phyloP scores from a whole-genome alignment of 92 coral and sea anemone species.

The Palythoa caribaeorum region DNA sequence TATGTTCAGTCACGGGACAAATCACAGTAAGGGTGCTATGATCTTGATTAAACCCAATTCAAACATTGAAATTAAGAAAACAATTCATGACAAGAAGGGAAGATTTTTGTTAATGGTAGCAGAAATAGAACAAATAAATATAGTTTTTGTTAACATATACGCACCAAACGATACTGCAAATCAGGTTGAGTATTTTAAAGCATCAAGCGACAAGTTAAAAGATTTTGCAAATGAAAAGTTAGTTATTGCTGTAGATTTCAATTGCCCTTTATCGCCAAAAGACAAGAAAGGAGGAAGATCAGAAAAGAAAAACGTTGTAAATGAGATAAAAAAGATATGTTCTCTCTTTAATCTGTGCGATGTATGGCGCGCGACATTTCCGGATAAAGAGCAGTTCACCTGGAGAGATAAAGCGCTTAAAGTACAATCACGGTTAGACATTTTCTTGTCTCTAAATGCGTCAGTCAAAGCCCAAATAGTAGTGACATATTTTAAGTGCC shows the following conservation, averaged over 20 bases:
- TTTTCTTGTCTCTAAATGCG: not conserved
- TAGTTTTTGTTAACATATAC: too few relatives aligned
- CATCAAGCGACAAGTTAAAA: not conserved
- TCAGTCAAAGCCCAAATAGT: not conserved
- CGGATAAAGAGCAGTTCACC: conserved; percentile 1
- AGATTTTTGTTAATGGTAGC: too few relatives aligned
- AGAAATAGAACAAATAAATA: too few relatives aligned
- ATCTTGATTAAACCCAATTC: too few relatives aligned
- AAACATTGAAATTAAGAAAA: too few relatives aligned
- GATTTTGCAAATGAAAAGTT: conserved; percentile 14
- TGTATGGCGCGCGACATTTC: conserved; percentile 3
- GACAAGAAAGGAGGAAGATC: conserved; percentile 6
- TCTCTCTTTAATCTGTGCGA: conserved; percentile 1
- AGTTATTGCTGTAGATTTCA: conserved; percentile 31
- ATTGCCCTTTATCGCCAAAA: conserved; percentile 3
- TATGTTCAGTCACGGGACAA: too few relatives aligned
- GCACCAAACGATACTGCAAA: too few relatives aligned
- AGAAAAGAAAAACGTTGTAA: conserved; percentile 6
- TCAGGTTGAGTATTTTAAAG: not conserved
- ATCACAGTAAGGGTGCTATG: too few relatives aligned
- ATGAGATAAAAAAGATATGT: not conserved
- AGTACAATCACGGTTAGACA: not conserved
- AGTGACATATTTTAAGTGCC: too few relatives aligned
- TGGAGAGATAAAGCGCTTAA: not conserved
- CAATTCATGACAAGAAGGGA: too few relatives aligned